Conservation (phyloP, 2,888 invertebrate genomes). For the Coenonympha arcania region DNA sequence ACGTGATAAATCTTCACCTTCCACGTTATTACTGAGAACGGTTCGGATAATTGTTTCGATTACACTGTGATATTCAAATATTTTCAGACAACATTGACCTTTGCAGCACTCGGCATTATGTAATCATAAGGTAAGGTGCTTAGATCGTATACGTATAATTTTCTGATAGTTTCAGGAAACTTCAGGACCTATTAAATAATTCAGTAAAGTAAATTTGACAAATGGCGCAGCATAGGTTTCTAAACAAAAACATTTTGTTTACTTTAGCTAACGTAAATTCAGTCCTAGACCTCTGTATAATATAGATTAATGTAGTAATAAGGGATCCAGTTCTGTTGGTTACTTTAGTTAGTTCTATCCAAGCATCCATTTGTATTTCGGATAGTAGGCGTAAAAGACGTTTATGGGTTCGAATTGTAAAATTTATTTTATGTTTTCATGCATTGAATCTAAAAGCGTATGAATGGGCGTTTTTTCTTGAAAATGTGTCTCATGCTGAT, state of each 20-base stretch:
- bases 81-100: background rate
- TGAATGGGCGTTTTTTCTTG: conserved; percentile 44
- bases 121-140: no score
- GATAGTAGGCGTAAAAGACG: conserved; percentile 19
- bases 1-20: conserved; percentile 58
- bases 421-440: conserved; percentile 26
- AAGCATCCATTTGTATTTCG: background rate
- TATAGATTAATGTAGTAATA: background rate
- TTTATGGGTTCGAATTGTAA: conserved; percentile 21
- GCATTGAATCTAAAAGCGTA: conserved; percentile 34
- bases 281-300: no score
- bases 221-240: no score
- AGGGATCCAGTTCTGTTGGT: background rate
- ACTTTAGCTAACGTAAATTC: no score
- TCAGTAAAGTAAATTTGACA: no score
- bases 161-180: no score
- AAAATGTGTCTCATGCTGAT: conserved; percentile 58
- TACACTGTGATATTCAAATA: conserved; percentile 23
- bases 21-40: conserved; percentile 46
- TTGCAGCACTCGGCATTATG: no score
- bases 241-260: no score
- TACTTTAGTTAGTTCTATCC: background rate
- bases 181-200: no score
- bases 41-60: conserved; percentile 55
- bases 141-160: no score